phyloP scores from a whole-genome alignment of 1,140 invertebrate species.

The Linepithema humile region DNA sequence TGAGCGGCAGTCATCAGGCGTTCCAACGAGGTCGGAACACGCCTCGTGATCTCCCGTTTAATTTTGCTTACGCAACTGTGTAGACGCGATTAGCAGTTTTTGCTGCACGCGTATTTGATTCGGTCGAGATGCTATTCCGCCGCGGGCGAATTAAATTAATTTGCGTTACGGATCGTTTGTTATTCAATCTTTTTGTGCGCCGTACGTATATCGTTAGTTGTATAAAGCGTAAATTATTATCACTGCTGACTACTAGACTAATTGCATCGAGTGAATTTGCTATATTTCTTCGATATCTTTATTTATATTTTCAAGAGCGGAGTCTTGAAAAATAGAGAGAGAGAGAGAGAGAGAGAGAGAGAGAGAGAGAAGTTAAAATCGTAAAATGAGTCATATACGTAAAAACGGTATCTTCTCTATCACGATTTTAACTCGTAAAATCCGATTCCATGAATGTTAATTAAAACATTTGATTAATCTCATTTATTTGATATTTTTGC shows the following conservation, averaged over 20 bases:
- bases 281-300: not conserved
- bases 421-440: not conserved
- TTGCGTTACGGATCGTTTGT: conserved; percentile 7
- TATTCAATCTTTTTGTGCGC: not conserved
- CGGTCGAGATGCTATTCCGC: conserved; percentile 21
- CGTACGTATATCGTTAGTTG: not conserved
- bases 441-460: not conserved
- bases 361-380: no score
- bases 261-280: not conserved
- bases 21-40: conserved; percentile 30
- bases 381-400: not conserved
- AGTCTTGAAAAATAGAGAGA: no score
- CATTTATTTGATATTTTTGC: no score
- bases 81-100: conserved; percentile 30
- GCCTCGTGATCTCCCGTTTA: conserved; percentile 29
- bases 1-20: not conserved
- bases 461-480: no score
- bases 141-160: conserved; percentile 32
- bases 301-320: not conserved
- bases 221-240: not conserved
- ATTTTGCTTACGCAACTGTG: conserved; percentile 31
- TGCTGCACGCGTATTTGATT: not conserved
- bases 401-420: no score
- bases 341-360: no score
- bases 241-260: not conserved